Conservation (phyloP, 2,888 invertebrate genomes). For the Halocaridina rubra region DNA sequence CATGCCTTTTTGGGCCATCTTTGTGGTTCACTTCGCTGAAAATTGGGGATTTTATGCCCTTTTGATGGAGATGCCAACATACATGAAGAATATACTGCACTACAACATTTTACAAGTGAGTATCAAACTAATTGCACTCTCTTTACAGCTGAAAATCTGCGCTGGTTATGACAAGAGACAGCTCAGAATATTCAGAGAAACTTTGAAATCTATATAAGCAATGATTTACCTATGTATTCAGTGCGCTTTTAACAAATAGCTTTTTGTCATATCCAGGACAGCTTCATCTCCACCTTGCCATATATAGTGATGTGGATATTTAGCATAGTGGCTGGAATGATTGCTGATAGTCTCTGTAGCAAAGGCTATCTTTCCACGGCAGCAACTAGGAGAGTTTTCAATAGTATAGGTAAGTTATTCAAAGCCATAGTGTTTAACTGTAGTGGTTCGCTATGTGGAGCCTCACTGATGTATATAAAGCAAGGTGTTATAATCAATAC, state of each 20-base stretch:
- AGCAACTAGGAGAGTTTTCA: constrained; percentile 45
- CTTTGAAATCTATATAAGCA: too few relatives aligned
- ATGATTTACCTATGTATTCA: too few relatives aligned
- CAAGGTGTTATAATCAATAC: too few relatives aligned
- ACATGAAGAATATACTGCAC: constrained; percentile 77
- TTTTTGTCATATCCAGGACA: too few relatives aligned
- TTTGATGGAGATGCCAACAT: constrained; percentile 87
- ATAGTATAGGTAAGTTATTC: constrained; percentile 57
- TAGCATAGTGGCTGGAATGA: constrained; percentile 19
- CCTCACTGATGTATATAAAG: too few relatives aligned
- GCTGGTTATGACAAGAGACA: too few relatives aligned
- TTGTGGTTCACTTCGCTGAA: constrained; percentile 90
- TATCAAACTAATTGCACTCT: background rate
- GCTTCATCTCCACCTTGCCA: constrained; percentile 56
- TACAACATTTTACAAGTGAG: constrained; percentile 76
- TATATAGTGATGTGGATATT: constrained; percentile 59
- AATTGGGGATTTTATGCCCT: constrained; percentile 91
- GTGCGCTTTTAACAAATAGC: too few relatives aligned
- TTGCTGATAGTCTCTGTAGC: constrained; percentile 41
- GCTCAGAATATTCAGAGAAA: too few relatives aligned
- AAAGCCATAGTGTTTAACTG: too few relatives aligned
- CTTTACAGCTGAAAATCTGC: too few relatives aligned
- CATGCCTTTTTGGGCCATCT: constrained; percentile 89
- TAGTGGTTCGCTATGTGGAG: too few relatives aligned
- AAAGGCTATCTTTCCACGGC: constrained; percentile 37